These are phyloP conservation scores for Muschampia plurimacula DNA, from an alignment of 2,888 invertebrate species.

Conservation along the genomic window DNA sequence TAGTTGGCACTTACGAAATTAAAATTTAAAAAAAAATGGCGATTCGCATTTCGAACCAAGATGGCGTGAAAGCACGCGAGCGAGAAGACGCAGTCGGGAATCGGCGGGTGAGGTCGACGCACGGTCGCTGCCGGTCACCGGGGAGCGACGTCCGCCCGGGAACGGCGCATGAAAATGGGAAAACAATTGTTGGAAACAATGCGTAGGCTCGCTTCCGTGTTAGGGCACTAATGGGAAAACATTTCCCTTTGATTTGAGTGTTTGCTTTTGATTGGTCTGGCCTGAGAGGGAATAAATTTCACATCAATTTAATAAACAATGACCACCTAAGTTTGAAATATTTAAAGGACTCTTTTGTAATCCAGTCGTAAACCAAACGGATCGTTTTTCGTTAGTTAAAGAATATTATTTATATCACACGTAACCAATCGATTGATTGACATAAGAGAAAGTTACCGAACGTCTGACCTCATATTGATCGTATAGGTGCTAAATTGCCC, in stretches of 20 bases:
- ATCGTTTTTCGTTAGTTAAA: too few relatives aligned
- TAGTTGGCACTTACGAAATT: constrained; percentile 24
- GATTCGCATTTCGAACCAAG: constrained; percentile 51
- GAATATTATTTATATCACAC: too few relatives aligned
- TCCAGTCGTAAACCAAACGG: too few relatives aligned
- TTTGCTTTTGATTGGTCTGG: constrained; percentile 1
- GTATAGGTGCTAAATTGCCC: too few relatives aligned
- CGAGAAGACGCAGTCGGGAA: constrained; percentile 55
- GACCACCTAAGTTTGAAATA: not conserved
- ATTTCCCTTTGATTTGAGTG: constrained; percentile 38
- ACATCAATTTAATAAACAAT: not conserved
- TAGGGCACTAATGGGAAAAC: constrained; percentile 38
- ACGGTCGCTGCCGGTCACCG: constrained; percentile 65
- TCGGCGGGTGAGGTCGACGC: constrained; percentile 64
- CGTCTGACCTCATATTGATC: too few relatives aligned
- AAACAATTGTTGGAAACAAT: constrained; percentile 71
- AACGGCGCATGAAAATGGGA: constrained; percentile 63
- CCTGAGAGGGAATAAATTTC: not conserved
- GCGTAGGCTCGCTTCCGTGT: constrained; percentile 61
- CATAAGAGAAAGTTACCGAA: too few relatives aligned
- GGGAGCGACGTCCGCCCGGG: constrained; percentile 58
- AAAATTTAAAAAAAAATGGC: constrained; percentile 18
- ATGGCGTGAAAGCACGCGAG: constrained; percentile 55
- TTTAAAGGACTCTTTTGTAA: not conserved
- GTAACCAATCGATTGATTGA: too few relatives aligned